Conservation (phyloP, 1,140 invertebrate species). For the Bathynomus jamesi region DNA sequence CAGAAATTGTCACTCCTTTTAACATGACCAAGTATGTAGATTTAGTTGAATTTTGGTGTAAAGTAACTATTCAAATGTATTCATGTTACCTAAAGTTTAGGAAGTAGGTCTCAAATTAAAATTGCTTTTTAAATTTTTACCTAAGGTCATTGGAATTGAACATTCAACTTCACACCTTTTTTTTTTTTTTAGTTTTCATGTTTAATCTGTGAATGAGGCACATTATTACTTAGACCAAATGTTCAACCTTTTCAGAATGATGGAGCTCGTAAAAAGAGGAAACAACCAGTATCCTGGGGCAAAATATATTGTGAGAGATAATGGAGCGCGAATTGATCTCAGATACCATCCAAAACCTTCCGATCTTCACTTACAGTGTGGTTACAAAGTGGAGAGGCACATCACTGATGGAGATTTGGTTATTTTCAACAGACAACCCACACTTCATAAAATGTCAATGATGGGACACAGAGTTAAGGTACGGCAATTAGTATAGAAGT, state of each 20-base stretch:
- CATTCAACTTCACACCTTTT: too few species aligned
- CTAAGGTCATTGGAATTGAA: too few species aligned
- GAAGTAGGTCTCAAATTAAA: too few species aligned
- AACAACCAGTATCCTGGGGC: constrained; percentile 98
- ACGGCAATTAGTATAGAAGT: too few species aligned
- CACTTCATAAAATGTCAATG: constrained; percentile 99
- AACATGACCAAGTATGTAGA: constrained; percentile 75
- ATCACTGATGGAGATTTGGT: constrained; percentile 96
- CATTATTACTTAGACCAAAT: too few species aligned
- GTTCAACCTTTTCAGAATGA: constrained; percentile 53
- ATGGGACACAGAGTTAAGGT: constrained; percentile 98
- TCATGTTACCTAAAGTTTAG: too few species aligned
- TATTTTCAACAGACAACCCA: constrained; percentile 99
- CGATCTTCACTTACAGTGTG: constrained; percentile 96
- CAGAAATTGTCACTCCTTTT: constrained; percentile 98
- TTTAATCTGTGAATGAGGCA: too few species aligned
- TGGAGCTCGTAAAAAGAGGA: constrained; percentile 88
- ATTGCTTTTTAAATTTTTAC: too few species aligned
- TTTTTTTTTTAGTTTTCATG: too few species aligned
- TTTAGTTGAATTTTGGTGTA: too few species aligned
- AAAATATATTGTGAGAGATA: constrained; percentile 97
- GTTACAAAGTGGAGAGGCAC: constrained; percentile 94
- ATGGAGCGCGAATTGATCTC: constrained; percentile 96
- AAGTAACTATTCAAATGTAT: too few species aligned
- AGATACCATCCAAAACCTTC: constrained; percentile 96